Conservation (phyloP, 2,113 vertebrate species). For the Laticauda laticaudata region DNA sequence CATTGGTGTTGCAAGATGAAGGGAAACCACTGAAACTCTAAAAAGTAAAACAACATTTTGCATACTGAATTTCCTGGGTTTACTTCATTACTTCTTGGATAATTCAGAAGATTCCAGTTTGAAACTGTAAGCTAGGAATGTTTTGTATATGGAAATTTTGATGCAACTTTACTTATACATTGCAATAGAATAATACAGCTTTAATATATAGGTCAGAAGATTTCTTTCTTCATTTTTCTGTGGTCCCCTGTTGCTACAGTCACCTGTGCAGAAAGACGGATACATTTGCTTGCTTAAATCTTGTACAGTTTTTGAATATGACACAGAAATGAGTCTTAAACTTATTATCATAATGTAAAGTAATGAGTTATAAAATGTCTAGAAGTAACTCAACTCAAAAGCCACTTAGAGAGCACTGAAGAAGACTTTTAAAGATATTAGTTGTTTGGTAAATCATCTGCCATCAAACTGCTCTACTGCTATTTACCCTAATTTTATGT, state of each 20-base stretch:
- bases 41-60: background rate
- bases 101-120: background rate
- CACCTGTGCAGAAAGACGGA: background rate
- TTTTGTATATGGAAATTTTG: constrained; percentile 36
- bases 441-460: background rate
- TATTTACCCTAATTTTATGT: background rate
- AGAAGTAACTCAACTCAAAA: background rate
- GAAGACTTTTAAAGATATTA: background rate
- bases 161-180: constrained; percentile 34
- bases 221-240: background rate
- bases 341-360: background rate
- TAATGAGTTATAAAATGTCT: background rate
- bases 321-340: constrained; percentile 5
- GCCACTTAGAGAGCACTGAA: background rate
- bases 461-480: background rate
- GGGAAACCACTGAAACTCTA: background rate
- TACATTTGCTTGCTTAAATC: background rate
- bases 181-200: background rate
- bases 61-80: background rate
- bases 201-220: constrained; percentile 29
- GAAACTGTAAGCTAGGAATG: background rate
- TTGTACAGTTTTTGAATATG: background rate
- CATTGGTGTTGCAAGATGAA: background rate
- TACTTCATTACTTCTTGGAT: background rate
- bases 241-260: constrained; percentile 3